These are phyloP conservation scores for Adrianichthys oophorus DNA, from an alignment of 2,797 vertebrate genomes.

Conservation along the genomic window DNA sequence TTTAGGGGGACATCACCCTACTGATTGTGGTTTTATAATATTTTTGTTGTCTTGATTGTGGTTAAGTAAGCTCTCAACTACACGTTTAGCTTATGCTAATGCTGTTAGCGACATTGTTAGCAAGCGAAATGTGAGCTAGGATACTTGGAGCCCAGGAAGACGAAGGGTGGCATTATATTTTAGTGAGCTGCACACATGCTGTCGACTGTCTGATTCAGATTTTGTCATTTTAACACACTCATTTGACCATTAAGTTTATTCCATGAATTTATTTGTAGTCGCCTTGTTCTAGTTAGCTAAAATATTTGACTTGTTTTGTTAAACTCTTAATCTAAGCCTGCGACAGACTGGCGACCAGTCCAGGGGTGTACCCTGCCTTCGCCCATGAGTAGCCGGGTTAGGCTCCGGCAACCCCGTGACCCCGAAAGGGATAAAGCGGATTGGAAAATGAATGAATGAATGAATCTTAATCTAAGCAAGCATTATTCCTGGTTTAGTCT, in stretches of 20 bases:
- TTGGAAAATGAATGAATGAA: too few species aligned
- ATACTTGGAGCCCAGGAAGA: constrained; percentile 17
- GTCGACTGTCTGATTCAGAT: not conserved
- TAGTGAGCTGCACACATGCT: not conserved
- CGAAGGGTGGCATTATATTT: constrained; percentile 16
- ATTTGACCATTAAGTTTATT: not conserved
- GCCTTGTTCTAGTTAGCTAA: constrained; percentile 1
- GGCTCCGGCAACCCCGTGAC: too few species aligned
- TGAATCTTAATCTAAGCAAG: not conserved
- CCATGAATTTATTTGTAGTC: constrained; percentile 2
- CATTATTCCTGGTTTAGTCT: not conserved
- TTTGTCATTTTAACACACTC: not conserved
- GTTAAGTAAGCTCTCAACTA: not conserved
- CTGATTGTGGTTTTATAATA: constrained; percentile 5
- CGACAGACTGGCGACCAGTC: too few species aligned
- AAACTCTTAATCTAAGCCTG: not conserved
- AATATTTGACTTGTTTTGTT: constrained; percentile 6
- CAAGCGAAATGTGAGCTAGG: constrained; percentile 24
- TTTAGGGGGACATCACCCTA: not conserved
- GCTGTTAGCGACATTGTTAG: constrained; percentile 62
- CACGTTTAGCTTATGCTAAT: constrained; percentile 25
- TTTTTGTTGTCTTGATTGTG: not conserved
- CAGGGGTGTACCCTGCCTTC: too few species aligned
- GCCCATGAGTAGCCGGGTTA: too few species aligned
- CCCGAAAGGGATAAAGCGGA: too few species aligned